Evolutionary conservation across 2,797 vertebrate species (phyloP), one percentile per base, ranked within the genome.

Genomic region (Labroides dimidiatus): DNA sequence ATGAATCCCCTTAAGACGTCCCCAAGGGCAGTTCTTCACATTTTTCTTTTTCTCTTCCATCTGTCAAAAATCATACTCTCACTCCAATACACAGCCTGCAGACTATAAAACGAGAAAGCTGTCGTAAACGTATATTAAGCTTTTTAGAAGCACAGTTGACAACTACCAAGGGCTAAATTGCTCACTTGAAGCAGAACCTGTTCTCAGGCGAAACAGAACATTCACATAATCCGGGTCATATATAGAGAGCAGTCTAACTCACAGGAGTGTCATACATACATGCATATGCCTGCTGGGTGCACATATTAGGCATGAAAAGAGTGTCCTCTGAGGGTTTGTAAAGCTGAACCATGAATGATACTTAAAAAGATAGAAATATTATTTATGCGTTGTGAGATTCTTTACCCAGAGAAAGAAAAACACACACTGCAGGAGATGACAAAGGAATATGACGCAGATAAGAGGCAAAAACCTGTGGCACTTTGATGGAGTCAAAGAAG

Each of bases 1-100:
- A 85, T 69, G 71, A 89, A 88, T 86, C 70, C 80, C 85, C 87
- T 81, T 73, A 80, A 84, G 86, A 88, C 82, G 78, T 87, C 86
- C 90, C 87, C 76, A 78, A 82, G 85, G 90, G 84, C 87, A 68
- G 77, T 69, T 84, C 86, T 82, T 77, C 57, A 47, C 58, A 74
- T 74, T 85, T 84, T 75, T 75, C 78, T 73, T 71, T 80, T 70
- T 43, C 71, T 75, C 70, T 64, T 88, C 87, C 87, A 89, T 92
- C 92, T 94, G 92, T 93, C 92, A 92, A 87, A 87, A 89, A 85
- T 84, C 78, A 83, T 86, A 79, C 82, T 89, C 79, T 86, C 91
- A 89, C 87, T 91, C 72, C 79, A 87, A 82, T 87, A 89, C 88
- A 85, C 84, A 90, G 91, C 91, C 87, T 48, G 73, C 61, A 30